These are phyloP conservation scores for Branchinecta lynchi DNA, from an alignment of 1,140 invertebrate species.

Conservation along the genomic window DNA sequence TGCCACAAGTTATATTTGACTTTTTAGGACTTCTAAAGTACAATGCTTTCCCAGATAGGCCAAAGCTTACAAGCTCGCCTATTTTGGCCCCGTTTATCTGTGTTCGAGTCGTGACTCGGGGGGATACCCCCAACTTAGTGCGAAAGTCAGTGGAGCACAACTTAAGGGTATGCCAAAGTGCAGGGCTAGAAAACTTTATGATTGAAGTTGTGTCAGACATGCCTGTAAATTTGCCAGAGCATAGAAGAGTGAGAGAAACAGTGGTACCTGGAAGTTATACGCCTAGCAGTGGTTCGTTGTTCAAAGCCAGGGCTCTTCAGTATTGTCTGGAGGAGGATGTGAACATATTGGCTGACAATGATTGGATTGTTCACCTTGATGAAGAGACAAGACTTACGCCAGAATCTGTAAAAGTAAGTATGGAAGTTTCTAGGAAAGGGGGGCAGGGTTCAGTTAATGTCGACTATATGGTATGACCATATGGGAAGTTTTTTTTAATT, in stretches of 20 bases:
- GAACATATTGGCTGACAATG: slow-evolving; percentile 68
- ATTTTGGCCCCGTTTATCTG: slow-evolving; percentile 86
- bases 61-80: slow-evolving; percentile 68
- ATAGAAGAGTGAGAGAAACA: slow-evolving; percentile 56
- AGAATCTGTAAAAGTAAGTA: slow-evolving; percentile 44
- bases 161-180: slow-evolving; percentile 69
- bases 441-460: not conserved
- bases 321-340: slow-evolving; percentile 86
- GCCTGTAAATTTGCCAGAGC: slow-evolving; percentile 47
- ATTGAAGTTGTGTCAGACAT: slow-evolving; percentile 96
- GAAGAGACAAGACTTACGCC: slow-evolving; percentile 92
- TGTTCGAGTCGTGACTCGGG: slow-evolving; percentile 84
- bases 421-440: not conserved
- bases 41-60: slow-evolving; percentile 88
- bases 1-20: slow-evolving; percentile 81
- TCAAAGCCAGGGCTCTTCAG: slow-evolving; percentile 87
- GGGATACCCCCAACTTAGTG: slow-evolving; percentile 84
- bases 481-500: no score
- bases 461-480: no score
- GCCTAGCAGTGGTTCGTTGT: slow-evolving; percentile 77
- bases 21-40: slow-evolving; percentile 77
- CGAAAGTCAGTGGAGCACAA: slow-evolving; percentile 75
- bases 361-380: slow-evolving; percentile 96
- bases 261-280: slow-evolving; percentile 71
- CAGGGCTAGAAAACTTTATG: slow-evolving; percentile 87